These are phyloP conservation scores for Plecotus auritus DNA, from an alignment of 2,113 vertebrate species.

Conservation along the genomic window DNA sequence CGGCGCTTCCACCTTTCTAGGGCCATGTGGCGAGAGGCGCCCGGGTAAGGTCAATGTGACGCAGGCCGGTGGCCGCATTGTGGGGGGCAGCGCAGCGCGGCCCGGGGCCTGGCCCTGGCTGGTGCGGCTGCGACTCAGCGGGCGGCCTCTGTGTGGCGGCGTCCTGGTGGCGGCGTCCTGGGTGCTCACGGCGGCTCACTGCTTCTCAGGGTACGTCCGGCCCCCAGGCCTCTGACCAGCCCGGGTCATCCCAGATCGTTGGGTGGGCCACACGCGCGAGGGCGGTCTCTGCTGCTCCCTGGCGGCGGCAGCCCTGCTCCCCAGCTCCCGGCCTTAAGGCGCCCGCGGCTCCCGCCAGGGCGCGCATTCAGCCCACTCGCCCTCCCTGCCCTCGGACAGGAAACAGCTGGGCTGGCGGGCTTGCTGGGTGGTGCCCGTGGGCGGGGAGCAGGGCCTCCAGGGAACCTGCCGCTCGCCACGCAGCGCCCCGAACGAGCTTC, in stretches of 20 bases:
- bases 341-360: fast-evolving
- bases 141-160: constrained; percentile 93
- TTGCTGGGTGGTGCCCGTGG: background rate
- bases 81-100: constrained; percentile 88
- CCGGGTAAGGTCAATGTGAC: constrained; percentile 77
- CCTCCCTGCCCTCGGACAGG: too few species aligned
- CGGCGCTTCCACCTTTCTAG: constrained; percentile 60
- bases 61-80: constrained; percentile 83
- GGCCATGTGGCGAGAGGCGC: constrained; percentile 83
- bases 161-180: constrained; percentile 91
- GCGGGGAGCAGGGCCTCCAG: background rate
- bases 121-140: constrained; percentile 90
- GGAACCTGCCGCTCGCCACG: background rate
- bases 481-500: constrained; percentile 89
- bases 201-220: constrained; percentile 88
- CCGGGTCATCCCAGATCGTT: fast-evolving
- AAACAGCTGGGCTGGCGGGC: background rate
- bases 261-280: fast-evolving
- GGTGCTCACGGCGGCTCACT: constrained; percentile 95
- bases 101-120: constrained; percentile 95
- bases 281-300: constrained; percentile 61
- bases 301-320: background rate
- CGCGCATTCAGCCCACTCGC: fast-evolving
- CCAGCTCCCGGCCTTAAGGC: background rate
- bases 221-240: background rate